A percentile compares a stretch with the other conserved stretches of the same genome.
Conservation (phyloP, 2,888 invertebrate genomes). For the Acrocera orbiculus region DNA sequence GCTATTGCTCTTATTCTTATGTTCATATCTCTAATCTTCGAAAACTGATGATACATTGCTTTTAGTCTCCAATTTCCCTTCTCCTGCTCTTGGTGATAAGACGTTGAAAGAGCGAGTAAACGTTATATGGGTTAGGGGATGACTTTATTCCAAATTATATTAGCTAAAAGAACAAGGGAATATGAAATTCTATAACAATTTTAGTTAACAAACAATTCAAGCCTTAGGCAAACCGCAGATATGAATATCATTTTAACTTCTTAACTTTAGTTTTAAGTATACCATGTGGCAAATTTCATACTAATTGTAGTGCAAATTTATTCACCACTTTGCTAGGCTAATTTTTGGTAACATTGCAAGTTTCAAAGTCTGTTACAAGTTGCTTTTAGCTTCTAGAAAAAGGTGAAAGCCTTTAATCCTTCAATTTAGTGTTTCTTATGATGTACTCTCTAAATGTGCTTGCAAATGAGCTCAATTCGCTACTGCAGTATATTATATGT, state of each 20-base stretch:
- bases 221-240: not conserved
- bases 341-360: not conserved
- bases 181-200: not conserved
- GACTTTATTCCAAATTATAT: no score
- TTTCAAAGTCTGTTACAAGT: not conserved
- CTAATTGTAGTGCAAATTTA: constrained; percentile 8
- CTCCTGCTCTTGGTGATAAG: not conserved
- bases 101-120: not conserved
- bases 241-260: not conserved
- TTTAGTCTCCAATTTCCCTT: constrained; percentile 8
- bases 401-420: constrained; percentile 10
- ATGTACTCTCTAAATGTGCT: not conserved
- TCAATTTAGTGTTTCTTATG: constrained; percentile 8
- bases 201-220: constrained; percentile 3
- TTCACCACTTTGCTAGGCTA: constrained; percentile 5
- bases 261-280: not conserved
- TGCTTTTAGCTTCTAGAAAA: not conserved
- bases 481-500: constrained; percentile 1
- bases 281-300: constrained; percentile 6
- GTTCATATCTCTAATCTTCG: constrained; percentile 15
- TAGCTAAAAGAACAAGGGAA: not conserved
- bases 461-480: not conserved
- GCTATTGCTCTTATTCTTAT: constrained; percentile 13
- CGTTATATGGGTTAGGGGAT: not conserved
- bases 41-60: constrained; percentile 17